Base-by-base conservation (phyloP, 2,797 vertebrate species). In the Moxostoma hubbsi region DNA sequence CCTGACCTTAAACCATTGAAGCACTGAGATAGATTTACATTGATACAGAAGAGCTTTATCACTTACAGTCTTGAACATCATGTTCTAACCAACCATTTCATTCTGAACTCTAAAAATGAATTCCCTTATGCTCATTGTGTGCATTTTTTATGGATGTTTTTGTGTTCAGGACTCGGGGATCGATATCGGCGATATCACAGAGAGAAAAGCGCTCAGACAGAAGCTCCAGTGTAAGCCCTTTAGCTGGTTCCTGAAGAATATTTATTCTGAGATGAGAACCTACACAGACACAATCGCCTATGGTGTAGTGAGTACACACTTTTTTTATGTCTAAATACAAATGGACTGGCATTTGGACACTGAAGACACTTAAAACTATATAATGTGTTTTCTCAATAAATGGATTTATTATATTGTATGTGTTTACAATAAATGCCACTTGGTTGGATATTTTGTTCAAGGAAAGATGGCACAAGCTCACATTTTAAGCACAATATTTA, bases 181-280 rank as follows among this genome's bases (percentile, higher is more conserved):
- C 43, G 95, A 98, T 90, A 97, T 99, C 0, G 97, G 97, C 5
- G 96, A 98, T 87, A 92, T 98, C 87, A 95, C 94, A 0, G 92
- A 94, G 67, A 94, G 97, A 81, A 97, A 95, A 75, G 95, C 97
- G 72, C 90, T 99, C 71, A 91, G 97, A 73, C 95, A 96, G 12
- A 93, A 93, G 84, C 94, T 99, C 16, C 92, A 91, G 50, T 99
- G 97, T 86, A 96, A 95, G 80, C 96, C 96, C 6, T 99, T 99
- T 81, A 94, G 94, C 65, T 99, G 97, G 97, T 99, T 98, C 83
- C 95, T 99, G 51, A 93, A 95, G 89, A 98, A 94, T 4, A 95
- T 98, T 77, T 99, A 98, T 87, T 95, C 97, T 0, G 97, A 98
- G 88, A 96, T 99, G 90, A 94, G 97, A 55, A 97, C 96, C 89